Evolutionary conservation across 1,140 invertebrate species (phyloP), one percentile per base, ranked within the genome.

Genomic region (Conus ventricosus): DNA sequence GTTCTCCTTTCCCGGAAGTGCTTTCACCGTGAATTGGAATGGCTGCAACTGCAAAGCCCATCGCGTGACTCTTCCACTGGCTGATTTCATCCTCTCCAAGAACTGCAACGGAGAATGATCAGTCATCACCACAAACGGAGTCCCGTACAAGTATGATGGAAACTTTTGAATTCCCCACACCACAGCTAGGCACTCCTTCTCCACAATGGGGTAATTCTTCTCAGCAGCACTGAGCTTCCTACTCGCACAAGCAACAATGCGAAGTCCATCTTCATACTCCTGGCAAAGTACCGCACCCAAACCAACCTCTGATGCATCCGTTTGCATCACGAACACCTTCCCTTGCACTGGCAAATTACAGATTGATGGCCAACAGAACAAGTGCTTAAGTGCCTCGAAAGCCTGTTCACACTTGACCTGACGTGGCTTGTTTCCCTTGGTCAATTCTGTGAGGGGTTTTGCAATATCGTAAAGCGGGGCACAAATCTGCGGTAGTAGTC

Each of bases 231-330:
- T 60, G 8, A 60, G 57, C 57, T 60, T 60, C 57, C 57, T 4
- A 4, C 11, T 71, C 15, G 60, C 60, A n/a, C 55, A 91, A 76
- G 60, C 85, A 20, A 91, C 87, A 60, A 83, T 85, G 27, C 53
- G 57, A 78, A 5, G 13, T 25, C 82, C 78, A 53, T 67, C 84
- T 15, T 75, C 82, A 10, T 89, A 15, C 10, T 60, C 55, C 84
- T 95, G 93, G 0, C 93, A 82, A 11, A 95, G 67, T 2, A 95
- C 91, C 10, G 93, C 94, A 15, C 93, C 94, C 75, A 93, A 92
- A 4, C 94, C 94, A 5, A 89, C 67, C 11, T 91, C 90, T 15
- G 89, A 91, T 0, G 93, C 94, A 88, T 92, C 94, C 0, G 94
- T 95, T 54, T 94, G 94, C 5, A 91, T 17, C 75, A 85, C 83